Evolutionary conservation across 2,797 vertebrate species (phyloP).

Genomic region (Yasuhikotakia modesta): DNA sequence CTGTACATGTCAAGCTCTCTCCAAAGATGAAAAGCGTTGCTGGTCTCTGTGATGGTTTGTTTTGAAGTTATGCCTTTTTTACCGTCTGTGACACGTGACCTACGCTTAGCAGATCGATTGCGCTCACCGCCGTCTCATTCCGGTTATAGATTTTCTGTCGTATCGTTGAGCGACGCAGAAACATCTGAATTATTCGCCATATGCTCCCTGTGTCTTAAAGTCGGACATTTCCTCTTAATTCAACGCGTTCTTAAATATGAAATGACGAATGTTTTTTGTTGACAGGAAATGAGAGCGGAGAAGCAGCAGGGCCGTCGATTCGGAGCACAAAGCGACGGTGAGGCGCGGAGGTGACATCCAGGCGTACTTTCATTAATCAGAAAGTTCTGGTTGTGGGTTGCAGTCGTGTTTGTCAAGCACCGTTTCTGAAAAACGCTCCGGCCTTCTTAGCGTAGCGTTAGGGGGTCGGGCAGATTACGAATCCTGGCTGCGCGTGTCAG

Average conservation of each 20-base stretch:
- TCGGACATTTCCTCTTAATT: slow-evolving; percentile 52
- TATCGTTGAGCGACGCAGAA: too few species aligned
- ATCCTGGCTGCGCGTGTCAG: slow-evolving; percentile 1
- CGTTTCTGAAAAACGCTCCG: slow-evolving; percentile 6
- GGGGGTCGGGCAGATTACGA: slow-evolving; percentile 31
- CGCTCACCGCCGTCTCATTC: too few species aligned
- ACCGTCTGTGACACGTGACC: too few species aligned
- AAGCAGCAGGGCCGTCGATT: too few species aligned
- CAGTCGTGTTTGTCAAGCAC: slow-evolving; percentile 49
- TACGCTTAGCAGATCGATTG: too few species aligned
- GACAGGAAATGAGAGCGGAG: slow-evolving; percentile 36
- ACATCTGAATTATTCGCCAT: slow-evolving; percentile 35
- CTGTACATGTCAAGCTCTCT: slow-evolving; percentile 54
- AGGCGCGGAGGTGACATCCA: slow-evolving; percentile 32
- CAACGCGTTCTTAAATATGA: slow-evolving; percentile 60
- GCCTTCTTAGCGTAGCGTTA: background rate
- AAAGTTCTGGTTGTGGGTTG: slow-evolving; percentile 40
- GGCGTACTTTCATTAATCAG: slow-evolving; percentile 54
- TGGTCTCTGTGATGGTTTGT: slow-evolving; percentile 45
- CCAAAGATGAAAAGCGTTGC: slow-evolving; percentile 61
- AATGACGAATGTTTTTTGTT: slow-evolving; percentile 46
- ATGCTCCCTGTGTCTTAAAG: slow-evolving; percentile 30
- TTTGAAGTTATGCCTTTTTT: too few species aligned
- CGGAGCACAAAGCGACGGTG: too few species aligned
- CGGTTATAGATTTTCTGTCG: too few species aligned